A percentile compares a stretch with the other conserved stretches of the same genome.
phyloP scores from a whole-genome alignment of 2,113 vertebrate species.

The Dendropsophus ebraccatus region DNA sequence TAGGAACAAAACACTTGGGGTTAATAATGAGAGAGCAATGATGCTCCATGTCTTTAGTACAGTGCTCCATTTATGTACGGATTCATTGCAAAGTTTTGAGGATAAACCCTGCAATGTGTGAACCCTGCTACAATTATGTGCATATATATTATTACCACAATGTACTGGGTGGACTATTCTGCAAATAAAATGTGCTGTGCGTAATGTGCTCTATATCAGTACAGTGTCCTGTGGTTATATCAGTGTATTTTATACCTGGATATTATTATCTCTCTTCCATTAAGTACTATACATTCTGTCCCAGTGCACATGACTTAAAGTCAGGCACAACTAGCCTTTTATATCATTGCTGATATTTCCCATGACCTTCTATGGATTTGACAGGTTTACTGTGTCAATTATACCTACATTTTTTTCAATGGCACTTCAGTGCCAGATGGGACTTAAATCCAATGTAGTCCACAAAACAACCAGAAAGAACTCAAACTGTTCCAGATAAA shows the following conservation, averaged over 20 bases:
- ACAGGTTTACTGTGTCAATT: constrained; percentile 59
- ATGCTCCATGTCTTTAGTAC: no score
- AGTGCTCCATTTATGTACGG: no score
- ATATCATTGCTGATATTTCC: constrained; percentile 55
- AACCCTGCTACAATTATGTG: neutral
- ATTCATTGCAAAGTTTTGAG: neutral
- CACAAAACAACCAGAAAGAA: constrained; percentile 38
- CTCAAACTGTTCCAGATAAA: constrained; percentile 50
- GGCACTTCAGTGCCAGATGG: constrained; percentile 51
- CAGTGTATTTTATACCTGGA: constrained; percentile 36
- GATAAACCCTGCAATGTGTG: neutral
- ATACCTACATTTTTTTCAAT: constrained; percentile 53
- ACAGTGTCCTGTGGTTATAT: neutral
- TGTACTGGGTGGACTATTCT: neutral
- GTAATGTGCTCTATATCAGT: neutral
- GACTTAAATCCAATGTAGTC: constrained; percentile 32
- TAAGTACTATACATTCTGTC: constrained; percentile 30
- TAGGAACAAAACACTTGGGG: no score
- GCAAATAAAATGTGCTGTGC: neutral
- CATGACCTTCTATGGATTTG: constrained; percentile 57
- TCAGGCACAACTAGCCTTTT: constrained; percentile 50
- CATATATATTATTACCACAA: neutral
- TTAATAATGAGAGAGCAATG: no score
- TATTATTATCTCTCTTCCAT: constrained; percentile 34
- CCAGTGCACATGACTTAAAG: constrained; percentile 47